Conservation (phyloP, 2,113 vertebrate genomes). For the Mola mola region DNA sequence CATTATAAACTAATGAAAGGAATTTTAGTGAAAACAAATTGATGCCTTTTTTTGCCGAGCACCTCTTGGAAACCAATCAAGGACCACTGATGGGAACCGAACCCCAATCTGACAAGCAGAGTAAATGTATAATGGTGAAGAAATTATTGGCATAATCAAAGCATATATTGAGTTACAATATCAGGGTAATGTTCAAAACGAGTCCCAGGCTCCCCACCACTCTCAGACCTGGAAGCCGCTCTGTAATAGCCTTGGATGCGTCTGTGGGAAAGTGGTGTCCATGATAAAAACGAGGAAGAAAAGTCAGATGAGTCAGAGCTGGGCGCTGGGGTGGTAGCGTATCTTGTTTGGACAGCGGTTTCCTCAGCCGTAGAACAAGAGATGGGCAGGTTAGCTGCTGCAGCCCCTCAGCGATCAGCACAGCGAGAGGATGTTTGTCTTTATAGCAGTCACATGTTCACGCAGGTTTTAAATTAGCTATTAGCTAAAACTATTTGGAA, state of each 20-base stretch:
- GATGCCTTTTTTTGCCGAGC: too few species aligned
- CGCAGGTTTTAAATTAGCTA: background rate
- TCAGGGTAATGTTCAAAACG: too few species aligned
- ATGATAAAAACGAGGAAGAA: constrained; percentile 63
- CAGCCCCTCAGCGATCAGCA: constrained; percentile 26
- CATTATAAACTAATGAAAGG: too few species aligned
- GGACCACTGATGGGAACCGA: too few species aligned
- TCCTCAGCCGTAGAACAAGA: constrained; percentile 50
- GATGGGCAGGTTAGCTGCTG: constrained; percentile 53
- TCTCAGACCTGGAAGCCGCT: constrained; percentile 42
- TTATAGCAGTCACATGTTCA: background rate
- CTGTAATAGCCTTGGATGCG: constrained; percentile 12
- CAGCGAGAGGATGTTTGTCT: constrained; percentile 39
- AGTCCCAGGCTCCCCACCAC: background rate
- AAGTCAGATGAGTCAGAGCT: constrained; percentile 47
- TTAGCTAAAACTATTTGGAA: too few species aligned
- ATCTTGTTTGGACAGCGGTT: constrained; percentile 79
- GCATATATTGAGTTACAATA: too few species aligned
- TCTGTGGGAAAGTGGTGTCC: constrained; percentile 55
- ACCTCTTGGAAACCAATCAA: too few species aligned
- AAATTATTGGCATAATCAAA: too few species aligned
- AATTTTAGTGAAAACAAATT: too few species aligned
- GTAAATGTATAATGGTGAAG: too few species aligned
- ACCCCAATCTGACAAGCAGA: too few species aligned
- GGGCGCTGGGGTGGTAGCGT: constrained; percentile 6